A percentile compares a stretch with the other conserved stretches of the same genome.
phyloP scores from a whole-genome alignment of 2,888 invertebrate species.

The Pilophorus perplexus region DNA sequence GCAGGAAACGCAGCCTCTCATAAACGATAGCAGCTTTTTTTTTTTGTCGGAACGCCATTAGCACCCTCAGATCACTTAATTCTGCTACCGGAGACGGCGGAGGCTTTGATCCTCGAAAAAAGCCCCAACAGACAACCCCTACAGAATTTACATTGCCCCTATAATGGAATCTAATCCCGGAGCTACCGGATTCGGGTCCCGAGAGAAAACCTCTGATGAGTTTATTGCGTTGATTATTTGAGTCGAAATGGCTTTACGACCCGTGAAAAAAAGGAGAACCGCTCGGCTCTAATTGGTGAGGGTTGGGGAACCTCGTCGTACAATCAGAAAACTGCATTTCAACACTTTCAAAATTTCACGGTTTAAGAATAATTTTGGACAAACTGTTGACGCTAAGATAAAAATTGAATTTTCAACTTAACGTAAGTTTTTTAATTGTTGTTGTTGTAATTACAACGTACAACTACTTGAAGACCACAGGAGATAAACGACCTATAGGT shows the following conservation, averaged over 20 bases:
- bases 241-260: slow-evolving; percentile 22
- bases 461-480: no score
- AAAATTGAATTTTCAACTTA: no score
- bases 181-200: slow-evolving; percentile 30
- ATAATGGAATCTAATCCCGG: slow-evolving; percentile 9
- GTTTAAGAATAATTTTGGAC: no score
- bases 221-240: slow-evolving; percentile 26
- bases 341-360: no score
- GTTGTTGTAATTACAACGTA: no score
- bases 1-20: neutral
- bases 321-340: no score
- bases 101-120: slow-evolving; percentile 22
- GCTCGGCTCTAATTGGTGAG: slow-evolving; percentile 5
- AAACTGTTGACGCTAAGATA: no score
- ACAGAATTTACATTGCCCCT: slow-evolving; percentile 26
- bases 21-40: neutral
- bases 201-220: slow-evolving; percentile 12
- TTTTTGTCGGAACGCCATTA: slow-evolving; percentile 17
- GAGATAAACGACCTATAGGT: no score
- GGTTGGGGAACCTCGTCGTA: no score
- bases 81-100: slow-evolving; percentile 9
- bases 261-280: neutral
- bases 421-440: no score
- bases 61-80: slow-evolving; percentile 25
- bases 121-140: neutral